These are phyloP conservation scores for Uria aalge DNA, from an alignment of 2,113 vertebrate species.

Conservation along the genomic window DNA sequence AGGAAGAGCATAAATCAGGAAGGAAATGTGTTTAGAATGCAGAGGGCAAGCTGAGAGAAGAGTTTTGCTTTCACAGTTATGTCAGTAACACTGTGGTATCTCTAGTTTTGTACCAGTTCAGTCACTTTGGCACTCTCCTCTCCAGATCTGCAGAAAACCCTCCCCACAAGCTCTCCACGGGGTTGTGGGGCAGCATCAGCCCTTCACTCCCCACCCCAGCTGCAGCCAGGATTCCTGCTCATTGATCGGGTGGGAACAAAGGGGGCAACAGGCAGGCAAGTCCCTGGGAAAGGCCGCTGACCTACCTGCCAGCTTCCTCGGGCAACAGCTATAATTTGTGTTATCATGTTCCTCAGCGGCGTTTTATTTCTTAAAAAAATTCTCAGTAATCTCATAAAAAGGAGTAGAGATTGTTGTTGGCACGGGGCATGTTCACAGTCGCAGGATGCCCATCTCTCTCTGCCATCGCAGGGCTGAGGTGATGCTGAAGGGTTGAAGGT, in stretches of 20 bases:
- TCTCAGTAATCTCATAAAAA: neutral
- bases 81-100: neutral
- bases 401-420: neutral
- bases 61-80: neutral
- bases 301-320: neutral
- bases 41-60: neutral
- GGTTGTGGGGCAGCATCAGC: neutral
- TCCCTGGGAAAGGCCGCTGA: neutral
- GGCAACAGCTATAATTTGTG: neutral
- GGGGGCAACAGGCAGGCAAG: neutral
- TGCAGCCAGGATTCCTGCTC: neutral
- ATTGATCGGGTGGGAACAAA: neutral
- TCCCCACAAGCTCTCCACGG: neutral
- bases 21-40: neutral
- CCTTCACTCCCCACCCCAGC: neutral
- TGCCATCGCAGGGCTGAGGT: neutral
- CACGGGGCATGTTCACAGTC: neutral
- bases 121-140: neutral
- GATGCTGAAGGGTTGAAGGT: neutral
- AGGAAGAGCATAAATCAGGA: slow-evolving; percentile 10
- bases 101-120: neutral
- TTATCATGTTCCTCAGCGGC: neutral
- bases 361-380: neutral
- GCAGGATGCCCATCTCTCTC: neutral
- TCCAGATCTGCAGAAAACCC: neutral